phyloP scores from a whole-genome alignment of 2,888 invertebrate genomes.

The Thyatira batis region DNA sequence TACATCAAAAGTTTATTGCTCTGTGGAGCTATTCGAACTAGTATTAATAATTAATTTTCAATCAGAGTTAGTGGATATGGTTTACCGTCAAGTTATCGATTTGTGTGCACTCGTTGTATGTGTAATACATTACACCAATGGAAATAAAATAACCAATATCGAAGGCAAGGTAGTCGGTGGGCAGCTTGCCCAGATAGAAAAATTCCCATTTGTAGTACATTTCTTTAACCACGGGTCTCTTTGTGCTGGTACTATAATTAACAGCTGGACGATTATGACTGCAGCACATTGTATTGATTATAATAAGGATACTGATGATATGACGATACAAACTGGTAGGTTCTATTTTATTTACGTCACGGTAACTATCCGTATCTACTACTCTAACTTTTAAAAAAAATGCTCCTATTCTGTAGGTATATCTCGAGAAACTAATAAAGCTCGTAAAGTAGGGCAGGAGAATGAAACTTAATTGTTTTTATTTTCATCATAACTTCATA shows the following conservation, averaged over 20 bases:
- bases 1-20: conserved; percentile 5
- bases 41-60: neutral
- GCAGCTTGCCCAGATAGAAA: conserved; percentile 31
- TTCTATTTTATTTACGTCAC: conserved; percentile 5
- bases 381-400: too few relatives aligned
- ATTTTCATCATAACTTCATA: too few relatives aligned
- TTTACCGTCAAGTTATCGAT: neutral
- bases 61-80: neutral
- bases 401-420: too few relatives aligned
- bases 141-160: conserved; percentile 2
- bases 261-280: conserved; percentile 56
- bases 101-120: neutral
- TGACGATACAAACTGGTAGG: conserved; percentile 58
- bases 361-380: too few relatives aligned
- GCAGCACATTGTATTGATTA: conserved; percentile 62
- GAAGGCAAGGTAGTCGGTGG: conserved; percentile 56
- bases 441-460: too few relatives aligned
- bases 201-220: conserved; percentile 51
- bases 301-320: conserved; percentile 41
- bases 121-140: neutral
- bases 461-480: too few relatives aligned
- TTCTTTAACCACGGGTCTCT: conserved; percentile 54
- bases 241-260: conserved; percentile 59
- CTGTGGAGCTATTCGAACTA: neutral
- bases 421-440: too few relatives aligned